These are phyloP conservation scores for Leucophenga maculata DNA, from an alignment of 2,888 invertebrate genomes.

Conservation along the genomic window DNA sequence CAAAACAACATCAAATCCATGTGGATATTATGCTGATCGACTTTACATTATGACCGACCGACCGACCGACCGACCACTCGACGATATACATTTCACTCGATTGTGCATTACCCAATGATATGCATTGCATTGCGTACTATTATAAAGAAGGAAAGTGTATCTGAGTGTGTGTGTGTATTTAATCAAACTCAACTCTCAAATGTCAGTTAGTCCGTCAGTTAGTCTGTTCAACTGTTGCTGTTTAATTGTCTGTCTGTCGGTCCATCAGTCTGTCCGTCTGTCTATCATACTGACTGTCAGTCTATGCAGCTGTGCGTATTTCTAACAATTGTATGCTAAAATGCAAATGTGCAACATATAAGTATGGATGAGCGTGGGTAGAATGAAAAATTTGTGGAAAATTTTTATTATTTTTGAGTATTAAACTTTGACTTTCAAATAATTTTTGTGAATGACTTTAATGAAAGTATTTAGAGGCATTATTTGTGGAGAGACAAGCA, in stretches of 20 bases:
- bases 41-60: conserved; percentile 22
- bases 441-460: too few species aligned
- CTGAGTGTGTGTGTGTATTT: background rate
- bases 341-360: too few species aligned
- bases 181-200: conserved; percentile 7
- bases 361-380: too few species aligned
- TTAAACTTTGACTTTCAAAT: too few species aligned
- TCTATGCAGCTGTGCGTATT: background rate
- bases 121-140: too few species aligned
- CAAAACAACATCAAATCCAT: background rate
- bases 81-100: conserved; percentile 14
- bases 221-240: background rate
- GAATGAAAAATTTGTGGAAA: too few species aligned
- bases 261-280: background rate
- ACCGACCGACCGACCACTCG: too few species aligned
- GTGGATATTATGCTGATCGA: conserved; percentile 23
- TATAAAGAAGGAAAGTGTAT: background rate
- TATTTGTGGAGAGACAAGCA: too few species aligned
- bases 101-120: conserved; percentile 6
- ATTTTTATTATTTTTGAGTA: too few species aligned
- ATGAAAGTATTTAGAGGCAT: too few species aligned
- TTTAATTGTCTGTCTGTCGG: background rate
- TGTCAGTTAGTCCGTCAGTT: background rate
- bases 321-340: background rate
- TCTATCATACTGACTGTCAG: background rate